Percentiles rank a stretch among this genome's conserved stretches.
phyloP scores from a whole-genome alignment of 1,140 invertebrate species.

The Cotesia typhae region DNA sequence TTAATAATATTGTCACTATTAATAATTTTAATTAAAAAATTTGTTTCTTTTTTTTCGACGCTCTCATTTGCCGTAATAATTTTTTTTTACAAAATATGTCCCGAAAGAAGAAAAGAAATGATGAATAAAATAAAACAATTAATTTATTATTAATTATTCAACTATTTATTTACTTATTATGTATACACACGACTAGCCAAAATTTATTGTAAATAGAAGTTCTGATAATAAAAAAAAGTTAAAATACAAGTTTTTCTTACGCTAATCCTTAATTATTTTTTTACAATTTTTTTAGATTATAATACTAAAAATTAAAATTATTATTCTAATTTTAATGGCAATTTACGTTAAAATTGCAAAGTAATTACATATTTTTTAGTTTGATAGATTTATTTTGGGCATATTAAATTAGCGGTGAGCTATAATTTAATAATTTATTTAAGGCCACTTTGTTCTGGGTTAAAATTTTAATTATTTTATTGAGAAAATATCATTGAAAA shows the following conservation, averaged over 20 bases:
- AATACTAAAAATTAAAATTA: too few species aligned
- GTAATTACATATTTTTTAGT: too few species aligned
- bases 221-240: constrained; percentile 56
- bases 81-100: constrained; percentile 48
- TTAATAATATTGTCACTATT: constrained; percentile 44
- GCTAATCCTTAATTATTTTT: not conserved
- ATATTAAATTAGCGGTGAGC: too few species aligned
- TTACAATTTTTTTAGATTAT: too few species aligned
- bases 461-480: too few species aligned
- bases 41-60: constrained; percentile 37
- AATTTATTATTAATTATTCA: constrained; percentile 24
- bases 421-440: too few species aligned
- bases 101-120: constrained; percentile 45
- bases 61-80: constrained; percentile 20
- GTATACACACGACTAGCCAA: constrained; percentile 56
- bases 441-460: too few species aligned
- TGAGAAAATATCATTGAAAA: too few species aligned
- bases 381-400: too few species aligned
- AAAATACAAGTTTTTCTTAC: constrained; percentile 12
- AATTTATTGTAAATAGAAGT: constrained; percentile 61
- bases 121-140: constrained; percentile 43
- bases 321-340: too few species aligned
- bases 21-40: constrained; percentile 13
- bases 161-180: constrained; percentile 49
- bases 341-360: too few species aligned